Conservation (phyloP, 2,888 invertebrate species). For the Hypomecis punctinalis region DNA sequence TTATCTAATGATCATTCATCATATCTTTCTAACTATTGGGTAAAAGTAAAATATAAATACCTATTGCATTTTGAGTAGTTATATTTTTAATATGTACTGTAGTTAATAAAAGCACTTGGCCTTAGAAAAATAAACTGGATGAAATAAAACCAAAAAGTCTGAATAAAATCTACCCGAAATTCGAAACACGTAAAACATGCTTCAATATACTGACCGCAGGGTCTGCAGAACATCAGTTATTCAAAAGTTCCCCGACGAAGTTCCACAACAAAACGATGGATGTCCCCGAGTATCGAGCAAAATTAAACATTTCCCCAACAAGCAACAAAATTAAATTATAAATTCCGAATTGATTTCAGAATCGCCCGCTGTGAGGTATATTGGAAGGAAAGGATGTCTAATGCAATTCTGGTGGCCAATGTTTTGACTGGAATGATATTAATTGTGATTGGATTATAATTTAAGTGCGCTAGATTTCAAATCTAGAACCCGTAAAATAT, state of each 20-base stretch:
- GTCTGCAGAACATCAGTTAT: slow-evolving; percentile 34
- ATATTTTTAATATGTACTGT: too few relatives aligned
- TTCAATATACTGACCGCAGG: slow-evolving; percentile 29
- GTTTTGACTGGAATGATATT: slow-evolving; percentile 19
- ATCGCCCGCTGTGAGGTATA: slow-evolving; percentile 64
- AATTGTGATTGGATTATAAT: slow-evolving; percentile 27
- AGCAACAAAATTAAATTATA: slow-evolving; percentile 71
- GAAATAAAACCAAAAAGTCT: not conserved
- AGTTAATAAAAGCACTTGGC: too few relatives aligned
- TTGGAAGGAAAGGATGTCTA: slow-evolving; percentile 48
- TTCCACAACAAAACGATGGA: slow-evolving; percentile 47
- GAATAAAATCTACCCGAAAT: not conserved
- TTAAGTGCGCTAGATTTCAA: not conserved
- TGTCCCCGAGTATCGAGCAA: slow-evolving; percentile 53
- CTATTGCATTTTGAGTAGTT: too few relatives aligned
- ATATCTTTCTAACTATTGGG: too few relatives aligned
- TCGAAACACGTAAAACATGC: slow-evolving; percentile 13
- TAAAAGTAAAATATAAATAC: too few relatives aligned
- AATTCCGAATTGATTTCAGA: slow-evolving; percentile 71
- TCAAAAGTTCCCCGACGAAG: slow-evolving; percentile 41
- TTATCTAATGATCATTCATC: too few relatives aligned
- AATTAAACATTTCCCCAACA: slow-evolving; percentile 64
- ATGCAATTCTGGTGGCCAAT: slow-evolving; percentile 29
- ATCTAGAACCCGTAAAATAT: too few relatives aligned
- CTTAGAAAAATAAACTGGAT: too few relatives aligned